Evolutionary conservation across 2,888 invertebrate species (phyloP).

Genomic region (Coelogynopora nodosa): DNA sequence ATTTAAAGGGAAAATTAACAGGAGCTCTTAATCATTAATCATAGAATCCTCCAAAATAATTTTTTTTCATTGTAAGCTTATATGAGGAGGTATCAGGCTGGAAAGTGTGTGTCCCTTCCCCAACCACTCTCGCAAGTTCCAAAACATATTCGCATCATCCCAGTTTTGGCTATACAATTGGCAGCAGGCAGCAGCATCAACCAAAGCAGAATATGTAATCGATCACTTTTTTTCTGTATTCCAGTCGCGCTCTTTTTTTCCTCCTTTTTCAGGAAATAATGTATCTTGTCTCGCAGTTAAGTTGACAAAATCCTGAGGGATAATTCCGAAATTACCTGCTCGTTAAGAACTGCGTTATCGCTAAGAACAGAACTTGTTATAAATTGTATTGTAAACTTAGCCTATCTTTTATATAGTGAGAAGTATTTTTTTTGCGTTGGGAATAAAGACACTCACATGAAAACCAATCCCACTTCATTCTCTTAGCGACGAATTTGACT

Average conservation of each 20-base stretch:
- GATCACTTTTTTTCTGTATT: no score
- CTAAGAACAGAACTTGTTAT: conserved; percentile 11
- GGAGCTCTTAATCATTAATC: no score
- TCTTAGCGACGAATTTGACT: no score
- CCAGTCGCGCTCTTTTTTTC: neutral
- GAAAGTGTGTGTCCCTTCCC: neutral
- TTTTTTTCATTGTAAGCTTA: no score
- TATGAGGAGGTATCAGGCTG: no score
- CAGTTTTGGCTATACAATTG: neutral
- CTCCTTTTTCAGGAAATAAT: neutral
- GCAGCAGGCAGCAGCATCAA: no score
- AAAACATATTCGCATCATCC: neutral
- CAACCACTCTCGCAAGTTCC: neutral
- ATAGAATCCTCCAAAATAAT: no score
- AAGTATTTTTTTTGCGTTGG: no score
- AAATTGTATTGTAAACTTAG: neutral
- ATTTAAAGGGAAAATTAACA: no score
- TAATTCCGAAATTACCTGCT: conserved; percentile 17
- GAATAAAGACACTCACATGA: no score
- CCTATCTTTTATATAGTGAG: no score
- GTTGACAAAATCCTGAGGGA: neutral
- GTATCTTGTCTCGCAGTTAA: neutral
- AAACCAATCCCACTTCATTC: no score
- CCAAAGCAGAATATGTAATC: neutral
- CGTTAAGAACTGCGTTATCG: neutral